Evolutionary conservation across 1,140 invertebrate species (phyloP).

Genomic region (Nasonia vitripennis): DNA sequence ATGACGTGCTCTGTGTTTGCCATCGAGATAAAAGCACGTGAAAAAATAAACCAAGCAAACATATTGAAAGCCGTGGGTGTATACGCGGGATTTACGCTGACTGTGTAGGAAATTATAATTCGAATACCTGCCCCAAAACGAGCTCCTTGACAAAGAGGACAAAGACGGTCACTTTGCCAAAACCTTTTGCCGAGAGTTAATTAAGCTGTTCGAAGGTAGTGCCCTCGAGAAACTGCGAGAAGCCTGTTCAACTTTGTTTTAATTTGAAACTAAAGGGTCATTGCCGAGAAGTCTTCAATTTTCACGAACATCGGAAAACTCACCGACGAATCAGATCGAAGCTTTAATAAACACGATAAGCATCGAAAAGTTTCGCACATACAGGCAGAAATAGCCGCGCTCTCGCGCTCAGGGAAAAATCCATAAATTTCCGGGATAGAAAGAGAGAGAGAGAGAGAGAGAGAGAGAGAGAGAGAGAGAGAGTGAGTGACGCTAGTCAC

Average conservation of each 20-base stretch:
- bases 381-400: background rate
- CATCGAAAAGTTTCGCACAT: background rate
- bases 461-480: background rate
- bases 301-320: background rate
- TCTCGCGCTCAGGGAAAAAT: background rate
- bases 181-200: conserved; percentile 30
- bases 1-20: background rate
- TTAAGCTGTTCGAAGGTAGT: background rate
- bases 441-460: background rate
- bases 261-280: conserved; percentile 9
- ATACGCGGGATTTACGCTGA: background rate
- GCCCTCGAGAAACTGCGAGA: background rate
- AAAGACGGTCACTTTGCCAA: background rate
- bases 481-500: conserved; percentile 22
- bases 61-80: background rate
- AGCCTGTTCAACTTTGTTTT: conserved; percentile 3
- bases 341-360: background rate
- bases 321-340: background rate
- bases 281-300: background rate
- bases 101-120: background rate
- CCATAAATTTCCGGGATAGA: conserved; percentile 34
- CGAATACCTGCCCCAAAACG: background rate
- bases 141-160: background rate
- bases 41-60: background rate
- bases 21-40: background rate